These are phyloP conservation scores for Melanostoma mellinum DNA, from an alignment of 2,888 invertebrate genomes.

Conservation along the genomic window DNA sequence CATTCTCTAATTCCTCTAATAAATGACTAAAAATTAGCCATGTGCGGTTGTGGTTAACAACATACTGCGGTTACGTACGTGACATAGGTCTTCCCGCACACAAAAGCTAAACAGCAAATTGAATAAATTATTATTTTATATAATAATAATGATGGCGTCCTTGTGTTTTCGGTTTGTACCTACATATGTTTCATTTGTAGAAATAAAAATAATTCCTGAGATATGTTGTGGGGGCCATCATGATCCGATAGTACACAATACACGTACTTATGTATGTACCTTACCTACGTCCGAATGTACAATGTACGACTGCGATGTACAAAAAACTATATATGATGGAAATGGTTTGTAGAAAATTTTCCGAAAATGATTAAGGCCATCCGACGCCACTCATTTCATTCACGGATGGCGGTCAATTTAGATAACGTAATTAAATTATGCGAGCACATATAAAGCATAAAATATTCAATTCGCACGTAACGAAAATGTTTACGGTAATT, in stretches of 20 bases:
- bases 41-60: slow-evolving; percentile 55
- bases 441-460: slow-evolving; percentile 69
- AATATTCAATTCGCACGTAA: slow-evolving; percentile 73
- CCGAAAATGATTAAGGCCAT: slow-evolving; percentile 45
- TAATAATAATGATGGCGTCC: slow-evolving; percentile 26
- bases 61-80: slow-evolving; percentile 53
- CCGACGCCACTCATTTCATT: slow-evolving; percentile 44
- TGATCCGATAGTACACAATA: not conserved
- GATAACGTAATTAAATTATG: slow-evolving; percentile 75
- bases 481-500: slow-evolving; percentile 74
- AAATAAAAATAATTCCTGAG: slow-evolving; percentile 30
- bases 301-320: too few species aligned
- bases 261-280: too few species aligned
- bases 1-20: slow-evolving; percentile 69
- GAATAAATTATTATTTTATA: slow-evolving; percentile 41
- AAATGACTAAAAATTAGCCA: slow-evolving; percentile 67
- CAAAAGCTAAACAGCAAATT: slow-evolving; percentile 31
- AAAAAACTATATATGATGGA: not conserved
- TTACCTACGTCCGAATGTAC: too few species aligned
- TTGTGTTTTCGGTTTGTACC: not conserved
- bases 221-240: slow-evolving; percentile 9
- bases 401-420: slow-evolving; percentile 73
- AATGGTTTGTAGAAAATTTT: slow-evolving; percentile 14
- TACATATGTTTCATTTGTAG: not conserved
- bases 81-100: slow-evolving; percentile 41